phyloP scores from a whole-genome alignment of 2,888 invertebrate genomes.

The Molanna angustata region DNA sequence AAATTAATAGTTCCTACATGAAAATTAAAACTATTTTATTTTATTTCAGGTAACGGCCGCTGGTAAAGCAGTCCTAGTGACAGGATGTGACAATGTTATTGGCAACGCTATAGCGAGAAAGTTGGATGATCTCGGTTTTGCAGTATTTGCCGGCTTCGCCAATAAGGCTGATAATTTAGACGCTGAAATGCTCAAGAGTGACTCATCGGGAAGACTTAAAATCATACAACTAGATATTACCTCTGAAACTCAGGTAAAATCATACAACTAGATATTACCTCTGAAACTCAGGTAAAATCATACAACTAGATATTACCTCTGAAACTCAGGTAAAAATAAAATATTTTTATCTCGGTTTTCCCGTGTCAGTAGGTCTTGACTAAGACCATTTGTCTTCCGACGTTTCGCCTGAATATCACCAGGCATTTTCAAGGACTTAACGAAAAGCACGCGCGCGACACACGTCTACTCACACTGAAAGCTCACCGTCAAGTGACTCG shows the following conservation, averaged over 20 bases:
- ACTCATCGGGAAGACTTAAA: conserved; percentile 71
- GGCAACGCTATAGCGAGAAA: conserved; percentile 73
- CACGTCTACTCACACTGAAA: no score
- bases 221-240: conserved; percentile 78
- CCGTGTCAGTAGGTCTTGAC: no score
- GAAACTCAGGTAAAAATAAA: conserved; percentile 69
- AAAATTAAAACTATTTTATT: not conserved
- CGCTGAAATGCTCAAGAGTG: conserved; percentile 72
- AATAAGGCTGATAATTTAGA: conserved; percentile 64
- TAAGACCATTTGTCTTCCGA: no score
- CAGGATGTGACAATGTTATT: conserved; percentile 78
- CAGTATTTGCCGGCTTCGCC: conserved; percentile 84
- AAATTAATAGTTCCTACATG: not conserved
- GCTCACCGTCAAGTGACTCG: no score
- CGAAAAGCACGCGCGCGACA: no score
- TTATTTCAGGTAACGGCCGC: conserved; percentile 68
- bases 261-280: conserved; percentile 77
- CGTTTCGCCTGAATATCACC: no score
- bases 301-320: conserved; percentile 79
- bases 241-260: conserved; percentile 71
- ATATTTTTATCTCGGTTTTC: no score
- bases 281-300: conserved; percentile 69
- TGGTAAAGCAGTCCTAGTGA: conserved; percentile 80
- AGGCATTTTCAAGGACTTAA: no score
- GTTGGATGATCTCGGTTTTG: conserved; percentile 80